Conservation (phyloP, 2,888 invertebrate genomes). For the Macrosiphum euphorbiae region DNA sequence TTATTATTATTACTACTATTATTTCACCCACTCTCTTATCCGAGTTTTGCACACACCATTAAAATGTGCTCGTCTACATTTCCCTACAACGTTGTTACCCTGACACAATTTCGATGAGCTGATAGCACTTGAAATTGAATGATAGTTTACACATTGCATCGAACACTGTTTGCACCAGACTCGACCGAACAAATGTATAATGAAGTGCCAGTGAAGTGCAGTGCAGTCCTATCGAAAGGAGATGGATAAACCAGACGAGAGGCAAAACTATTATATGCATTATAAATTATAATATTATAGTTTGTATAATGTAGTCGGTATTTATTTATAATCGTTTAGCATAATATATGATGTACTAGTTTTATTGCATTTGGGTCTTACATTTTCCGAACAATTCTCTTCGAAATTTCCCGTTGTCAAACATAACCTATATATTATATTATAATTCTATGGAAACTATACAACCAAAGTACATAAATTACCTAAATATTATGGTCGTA, state of each 20-base stretch:
- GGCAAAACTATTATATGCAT: not conserved
- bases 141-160: slow-evolving; percentile 36
- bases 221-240: not conserved
- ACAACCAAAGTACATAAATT: slow-evolving; percentile 20
- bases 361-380: slow-evolving; percentile 24
- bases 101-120: slow-evolving; percentile 2
- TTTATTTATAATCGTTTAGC: slow-evolving; percentile 30
- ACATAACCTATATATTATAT: slow-evolving; percentile 20
- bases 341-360: slow-evolving; percentile 31
- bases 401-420: not conserved
- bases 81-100: not conserved
- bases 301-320: not conserved
- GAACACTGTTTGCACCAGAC: slow-evolving; percentile 14
- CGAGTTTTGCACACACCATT: not conserved
- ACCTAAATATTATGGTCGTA: not conserved
- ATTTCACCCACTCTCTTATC: not conserved
- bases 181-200: slow-evolving; percentile 10
- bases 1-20: not conserved
- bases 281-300: slow-evolving; percentile 12
- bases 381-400: not conserved
- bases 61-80: not conserved
- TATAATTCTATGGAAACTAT: slow-evolving; percentile 1
- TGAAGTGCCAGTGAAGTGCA: not conserved
- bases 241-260: not conserved
- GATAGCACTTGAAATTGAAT: slow-evolving; percentile 9